A percentile compares a stretch with the other conserved stretches of the same genome.
phyloP scores from a whole-genome alignment of 2,888 invertebrate genomes.

The Eustalomyia histrio region DNA sequence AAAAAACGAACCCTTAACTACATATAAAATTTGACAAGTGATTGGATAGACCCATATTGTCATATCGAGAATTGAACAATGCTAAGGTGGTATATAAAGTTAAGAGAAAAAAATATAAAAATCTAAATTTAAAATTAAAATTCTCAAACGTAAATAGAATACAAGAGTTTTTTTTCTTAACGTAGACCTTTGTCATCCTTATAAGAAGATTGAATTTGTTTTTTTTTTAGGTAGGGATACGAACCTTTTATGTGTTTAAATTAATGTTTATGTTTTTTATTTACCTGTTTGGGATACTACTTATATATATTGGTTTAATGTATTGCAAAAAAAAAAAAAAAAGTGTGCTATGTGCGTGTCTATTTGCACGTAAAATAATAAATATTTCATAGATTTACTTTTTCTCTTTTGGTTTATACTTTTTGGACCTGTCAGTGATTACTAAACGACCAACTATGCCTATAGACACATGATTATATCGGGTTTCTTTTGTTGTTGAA shows the following conservation, averaged over 20 bases:
- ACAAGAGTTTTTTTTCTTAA: neutral
- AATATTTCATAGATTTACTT: constrained; percentile 21
- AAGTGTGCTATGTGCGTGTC: constrained; percentile 53
- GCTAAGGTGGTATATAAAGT: too few relatives aligned
- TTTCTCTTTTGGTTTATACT: constrained; percentile 6
- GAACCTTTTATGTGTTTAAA: neutral
- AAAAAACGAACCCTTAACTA: neutral
- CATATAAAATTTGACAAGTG: too few relatives aligned
- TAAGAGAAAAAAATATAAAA: too few relatives aligned
- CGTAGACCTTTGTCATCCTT: constrained; percentile 22
- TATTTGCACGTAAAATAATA: constrained; percentile 15
- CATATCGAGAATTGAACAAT: too few relatives aligned
- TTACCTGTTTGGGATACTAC: too few relatives aligned
- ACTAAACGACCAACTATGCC: constrained; percentile 24
- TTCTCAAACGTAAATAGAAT: neutral
- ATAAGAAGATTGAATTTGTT: constrained; percentile 15
- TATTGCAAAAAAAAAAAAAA: too few relatives aligned
- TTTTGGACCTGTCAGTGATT: constrained; percentile 30
- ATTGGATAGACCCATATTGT: too few relatives aligned
- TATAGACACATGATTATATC: constrained; percentile 36
- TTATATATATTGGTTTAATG: neutral
- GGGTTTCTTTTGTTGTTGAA: constrained; percentile 14
- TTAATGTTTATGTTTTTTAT: neutral
- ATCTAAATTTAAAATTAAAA: too few relatives aligned
- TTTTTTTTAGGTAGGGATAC: neutral